Conservation (phyloP, 2,113 vertebrate species). For the Sceloporus undulatus region DNA sequence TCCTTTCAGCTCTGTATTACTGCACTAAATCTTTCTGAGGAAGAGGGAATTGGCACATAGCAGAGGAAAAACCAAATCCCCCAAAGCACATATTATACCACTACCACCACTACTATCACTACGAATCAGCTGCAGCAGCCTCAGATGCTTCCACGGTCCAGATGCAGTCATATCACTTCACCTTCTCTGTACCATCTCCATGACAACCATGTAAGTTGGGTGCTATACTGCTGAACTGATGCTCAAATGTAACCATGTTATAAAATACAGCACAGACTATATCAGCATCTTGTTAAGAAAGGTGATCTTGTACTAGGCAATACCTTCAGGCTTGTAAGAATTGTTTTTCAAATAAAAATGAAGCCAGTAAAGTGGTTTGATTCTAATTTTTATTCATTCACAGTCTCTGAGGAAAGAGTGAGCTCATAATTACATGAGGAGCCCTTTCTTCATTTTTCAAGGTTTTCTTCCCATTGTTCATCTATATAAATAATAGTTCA, state of each 20-base stretch:
- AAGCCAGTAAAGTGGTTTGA: not conserved
- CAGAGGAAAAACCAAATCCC: constrained; percentile 70
- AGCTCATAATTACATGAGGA: constrained; percentile 6
- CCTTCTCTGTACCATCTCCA: constrained; percentile 96
- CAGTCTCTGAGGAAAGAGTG: not conserved
- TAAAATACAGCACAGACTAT: constrained; percentile 60
- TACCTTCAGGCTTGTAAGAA: constrained; percentile 33
- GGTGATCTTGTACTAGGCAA: constrained; percentile 9
- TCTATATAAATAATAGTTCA: constrained; percentile 32
- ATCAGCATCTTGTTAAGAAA: constrained; percentile 44
- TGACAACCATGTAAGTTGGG: constrained; percentile 97
- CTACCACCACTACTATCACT: not conserved
- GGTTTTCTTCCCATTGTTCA: not conserved
- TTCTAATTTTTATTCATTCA: not conserved
- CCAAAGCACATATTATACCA: constrained; percentile 53
- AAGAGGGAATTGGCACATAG: constrained; percentile 55
- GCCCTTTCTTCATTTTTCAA: constrained; percentile 40
- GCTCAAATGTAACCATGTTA: constrained; percentile 83
- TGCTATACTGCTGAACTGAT: constrained; percentile 86
- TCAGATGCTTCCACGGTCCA: constrained; percentile 69
- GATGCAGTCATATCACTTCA: constrained; percentile 79
- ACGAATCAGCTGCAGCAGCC: constrained; percentile 18
- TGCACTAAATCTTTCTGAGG: constrained; percentile 24
- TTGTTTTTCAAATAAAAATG: not conserved
- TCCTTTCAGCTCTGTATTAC: constrained; percentile 61